These are phyloP conservation scores for Microdon myrmicae DNA, from an alignment of 2,888 invertebrate species.

Conservation along the genomic window DNA sequence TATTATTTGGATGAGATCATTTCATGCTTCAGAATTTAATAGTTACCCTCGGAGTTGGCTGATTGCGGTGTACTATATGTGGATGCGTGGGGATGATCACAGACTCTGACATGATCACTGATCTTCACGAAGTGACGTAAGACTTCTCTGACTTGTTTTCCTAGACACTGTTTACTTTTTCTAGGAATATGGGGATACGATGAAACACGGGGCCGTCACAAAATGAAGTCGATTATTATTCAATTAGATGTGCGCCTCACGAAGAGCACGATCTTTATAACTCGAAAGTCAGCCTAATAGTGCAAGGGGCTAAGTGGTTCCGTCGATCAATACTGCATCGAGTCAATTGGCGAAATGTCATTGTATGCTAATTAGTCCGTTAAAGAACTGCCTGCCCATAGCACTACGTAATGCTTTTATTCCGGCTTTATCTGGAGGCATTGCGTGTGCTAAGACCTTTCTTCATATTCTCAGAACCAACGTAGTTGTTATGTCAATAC, in stretches of 20 bases:
- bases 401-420: no score
- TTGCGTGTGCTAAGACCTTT: no score
- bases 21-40: slow-evolving; percentile 13
- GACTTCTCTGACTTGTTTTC: slow-evolving; percentile 1
- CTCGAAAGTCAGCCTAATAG: slow-evolving; percentile 31
- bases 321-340: slow-evolving; percentile 51
- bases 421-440: no score
- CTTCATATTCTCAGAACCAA: no score
- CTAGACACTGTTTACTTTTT: background rate
- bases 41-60: no score
- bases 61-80: slow-evolving; percentile 1
- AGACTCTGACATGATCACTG: slow-evolving; percentile 39
- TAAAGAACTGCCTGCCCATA: no score
- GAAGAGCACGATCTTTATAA: slow-evolving; percentile 41
- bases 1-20: slow-evolving; percentile 26
- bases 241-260: slow-evolving; percentile 50
- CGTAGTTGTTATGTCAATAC: no score
- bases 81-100: slow-evolving; percentile 22
- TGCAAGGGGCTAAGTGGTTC: slow-evolving; percentile 52
- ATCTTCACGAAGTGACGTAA: slow-evolving; percentile 22
- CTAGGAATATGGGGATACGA: background rate
- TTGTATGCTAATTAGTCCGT: slow-evolving; percentile 51
- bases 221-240: slow-evolving; percentile 42
- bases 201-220: slow-evolving; percentile 5
- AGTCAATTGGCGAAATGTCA: slow-evolving; percentile 52